Evolutionary conservation across 2,888 invertebrate genomes (phyloP).

Genomic region (Aphodius granarius): DNA sequence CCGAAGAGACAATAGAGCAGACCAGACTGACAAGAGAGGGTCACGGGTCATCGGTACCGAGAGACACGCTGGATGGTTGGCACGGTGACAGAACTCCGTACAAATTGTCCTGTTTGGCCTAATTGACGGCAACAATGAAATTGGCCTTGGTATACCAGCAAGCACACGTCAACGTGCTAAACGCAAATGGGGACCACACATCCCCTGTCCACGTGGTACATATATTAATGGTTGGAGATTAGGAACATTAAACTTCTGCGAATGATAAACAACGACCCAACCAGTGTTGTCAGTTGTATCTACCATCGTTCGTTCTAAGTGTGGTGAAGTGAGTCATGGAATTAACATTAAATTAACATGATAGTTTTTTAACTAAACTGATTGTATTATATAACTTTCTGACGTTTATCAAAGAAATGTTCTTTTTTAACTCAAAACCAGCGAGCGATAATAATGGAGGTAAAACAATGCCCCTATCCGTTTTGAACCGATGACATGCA

Average conservation of each 20-base stretch:
- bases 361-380: no score
- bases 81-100: constrained; percentile 4
- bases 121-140: constrained; percentile 11
- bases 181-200: not conserved
- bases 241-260: not conserved
- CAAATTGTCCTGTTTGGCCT: constrained; percentile 5
- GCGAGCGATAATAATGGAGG: no score
- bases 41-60: not conserved
- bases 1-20: not conserved
- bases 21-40: not conserved
- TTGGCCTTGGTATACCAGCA: constrained; percentile 11
- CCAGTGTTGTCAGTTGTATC: not conserved
- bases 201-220: not conserved
- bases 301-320: not conserved
- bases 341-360: no score
- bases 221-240: not conserved
- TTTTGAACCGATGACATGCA: no score
- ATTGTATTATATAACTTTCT: no score
- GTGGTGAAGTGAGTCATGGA: not conserved
- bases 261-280: not conserved
- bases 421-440: no score
- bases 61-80: constrained; percentile 1
- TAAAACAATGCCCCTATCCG: no score
- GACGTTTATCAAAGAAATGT: no score
- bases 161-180: not conserved